phyloP scores from a whole-genome alignment of 2,797 vertebrate genomes.

The Pangasius sanitwongsei region DNA sequence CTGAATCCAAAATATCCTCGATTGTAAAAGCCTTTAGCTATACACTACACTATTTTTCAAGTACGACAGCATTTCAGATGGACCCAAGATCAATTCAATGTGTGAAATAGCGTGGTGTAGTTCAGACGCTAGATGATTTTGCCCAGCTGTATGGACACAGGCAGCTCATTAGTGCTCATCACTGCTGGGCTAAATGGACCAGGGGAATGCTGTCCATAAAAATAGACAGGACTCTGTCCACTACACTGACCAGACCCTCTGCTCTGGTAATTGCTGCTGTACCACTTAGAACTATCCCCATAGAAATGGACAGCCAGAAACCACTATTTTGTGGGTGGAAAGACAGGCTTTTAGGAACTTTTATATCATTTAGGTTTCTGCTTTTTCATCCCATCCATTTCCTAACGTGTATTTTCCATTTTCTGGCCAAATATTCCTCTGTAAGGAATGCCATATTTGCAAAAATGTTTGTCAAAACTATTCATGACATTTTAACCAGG shows the following conservation, averaged over 20 bases:
- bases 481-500: not conserved
- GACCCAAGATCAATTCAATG: conserved; percentile 34
- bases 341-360: conserved; percentile 22
- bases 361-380: conserved; percentile 21
- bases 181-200: conserved; percentile 76
- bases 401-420: not conserved
- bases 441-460: not conserved
- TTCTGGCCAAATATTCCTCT: conserved; percentile 10
- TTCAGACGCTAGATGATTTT: conserved; percentile 67
- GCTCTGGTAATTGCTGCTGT: conserved; percentile 56
- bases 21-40: conserved; percentile 19
- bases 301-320: conserved; percentile 55
- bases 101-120: conserved; percentile 53
- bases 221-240: conserved; percentile 55
- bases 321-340: conserved; percentile 40
- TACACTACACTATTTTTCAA: not conserved
- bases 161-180: conserved; percentile 76
- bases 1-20: not conserved
- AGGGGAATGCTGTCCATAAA: conserved; percentile 61
- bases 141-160: conserved; percentile 66
- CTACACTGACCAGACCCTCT: conserved; percentile 51
- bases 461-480: not conserved
- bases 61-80: conserved; percentile 16
- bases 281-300: conserved; percentile 57
- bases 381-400: conserved; percentile 1